phyloP scores from a whole-genome alignment of 2,797 vertebrate genomes.

The Melanotaenia maccullochi region DNA sequence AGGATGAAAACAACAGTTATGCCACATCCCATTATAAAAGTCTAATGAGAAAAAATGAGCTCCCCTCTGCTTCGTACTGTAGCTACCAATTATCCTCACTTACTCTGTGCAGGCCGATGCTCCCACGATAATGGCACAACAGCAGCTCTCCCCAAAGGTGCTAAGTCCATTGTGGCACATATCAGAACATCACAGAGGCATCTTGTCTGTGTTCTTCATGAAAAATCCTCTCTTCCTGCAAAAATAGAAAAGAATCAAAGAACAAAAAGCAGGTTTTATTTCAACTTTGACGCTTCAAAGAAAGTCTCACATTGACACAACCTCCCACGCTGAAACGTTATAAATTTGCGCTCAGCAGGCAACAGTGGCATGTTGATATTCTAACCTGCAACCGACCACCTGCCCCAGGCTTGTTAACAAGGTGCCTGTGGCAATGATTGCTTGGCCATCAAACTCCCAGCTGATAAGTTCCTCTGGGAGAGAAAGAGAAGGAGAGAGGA shows the following conservation, averaged over 20 bases:
- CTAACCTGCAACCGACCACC: constrained; percentile 61
- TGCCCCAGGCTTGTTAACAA: constrained; percentile 78
- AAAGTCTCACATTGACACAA: constrained; percentile 45
- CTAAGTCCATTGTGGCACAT: constrained; percentile 24
- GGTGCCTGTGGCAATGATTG: constrained; percentile 77
- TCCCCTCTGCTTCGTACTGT: constrained; percentile 43
- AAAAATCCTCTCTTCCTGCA: constrained; percentile 13
- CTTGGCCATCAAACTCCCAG: constrained; percentile 75
- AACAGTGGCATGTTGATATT: constrained; percentile 58
- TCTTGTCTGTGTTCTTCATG: constrained; percentile 5
- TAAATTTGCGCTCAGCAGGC: constrained; percentile 45
- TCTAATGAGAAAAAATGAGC: constrained; percentile 70
- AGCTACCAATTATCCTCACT: constrained; percentile 66
- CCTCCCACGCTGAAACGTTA: constrained; percentile 16
- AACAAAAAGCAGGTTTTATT: constrained; percentile 14
- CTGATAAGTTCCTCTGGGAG: constrained; percentile 76
- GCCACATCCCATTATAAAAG: constrained; percentile 44
- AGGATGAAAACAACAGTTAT: constrained; percentile 55
- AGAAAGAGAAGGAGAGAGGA: constrained; percentile 5
- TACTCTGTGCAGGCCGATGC: constrained; percentile 37
- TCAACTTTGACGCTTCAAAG: constrained; percentile 16
- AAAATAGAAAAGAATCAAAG: constrained; percentile 34
- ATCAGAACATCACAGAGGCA: constrained; percentile 46
- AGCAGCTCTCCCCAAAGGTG: constrained; percentile 40
- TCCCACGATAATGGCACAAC: constrained; percentile 46